Evolutionary conservation across 2,113 vertebrate genomes (phyloP).

Genomic region (Myiozetetes cayanensis): DNA sequence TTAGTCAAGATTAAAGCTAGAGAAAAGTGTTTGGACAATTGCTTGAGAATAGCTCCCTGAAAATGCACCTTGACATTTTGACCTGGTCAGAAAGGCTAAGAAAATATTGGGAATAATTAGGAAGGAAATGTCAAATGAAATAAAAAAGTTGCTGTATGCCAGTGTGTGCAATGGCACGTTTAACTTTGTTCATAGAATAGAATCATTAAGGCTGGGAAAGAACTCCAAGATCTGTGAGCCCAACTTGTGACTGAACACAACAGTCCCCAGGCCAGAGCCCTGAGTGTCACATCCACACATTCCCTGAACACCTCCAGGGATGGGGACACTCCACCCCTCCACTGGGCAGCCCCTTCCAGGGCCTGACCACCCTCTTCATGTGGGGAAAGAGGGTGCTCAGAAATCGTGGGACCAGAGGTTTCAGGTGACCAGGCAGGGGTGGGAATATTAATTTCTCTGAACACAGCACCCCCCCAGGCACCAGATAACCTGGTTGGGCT

Average conservation of each 20-base stretch:
- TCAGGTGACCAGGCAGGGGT: not conserved
- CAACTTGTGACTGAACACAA: not conserved
- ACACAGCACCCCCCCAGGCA: not conserved
- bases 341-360: not conserved
- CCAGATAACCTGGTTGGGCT: not conserved
- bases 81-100: not conserved
- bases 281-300: fast-evolving
- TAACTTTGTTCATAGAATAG: not conserved
- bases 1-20: not conserved
- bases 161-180: not conserved
- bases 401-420: not conserved
- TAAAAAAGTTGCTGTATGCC: not conserved
- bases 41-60: not conserved
- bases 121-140: not conserved
- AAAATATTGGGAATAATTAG: not conserved
- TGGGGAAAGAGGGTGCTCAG: fast-evolving
- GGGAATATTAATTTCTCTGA: not conserved
- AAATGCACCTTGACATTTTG: not conserved
- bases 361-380: not conserved
- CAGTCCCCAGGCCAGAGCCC: not conserved
- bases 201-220: not conserved
- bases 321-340: not conserved
- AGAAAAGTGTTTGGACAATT: not conserved
- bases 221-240: not conserved
- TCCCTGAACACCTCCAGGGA: not conserved